Evolutionary conservation across 2,888 invertebrate species (phyloP).

Genomic region (Ariolimax columbianus): DNA sequence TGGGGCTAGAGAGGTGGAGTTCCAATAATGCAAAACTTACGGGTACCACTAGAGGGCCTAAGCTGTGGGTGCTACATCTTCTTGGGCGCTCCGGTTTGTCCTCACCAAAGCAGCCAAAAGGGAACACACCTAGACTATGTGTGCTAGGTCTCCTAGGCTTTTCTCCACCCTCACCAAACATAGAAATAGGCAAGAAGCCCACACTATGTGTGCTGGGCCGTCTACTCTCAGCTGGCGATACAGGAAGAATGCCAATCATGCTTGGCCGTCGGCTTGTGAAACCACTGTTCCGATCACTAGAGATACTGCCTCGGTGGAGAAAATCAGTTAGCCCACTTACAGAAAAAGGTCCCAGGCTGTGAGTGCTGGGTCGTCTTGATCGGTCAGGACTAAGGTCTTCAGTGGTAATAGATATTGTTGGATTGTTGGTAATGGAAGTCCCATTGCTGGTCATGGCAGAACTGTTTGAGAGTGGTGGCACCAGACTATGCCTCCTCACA

Average conservation of each 20-base stretch:
- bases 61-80: conserved; percentile 70
- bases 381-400: conserved; percentile 69
- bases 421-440: conserved; percentile 65
- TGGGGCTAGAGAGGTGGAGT: conserved; percentile 1
- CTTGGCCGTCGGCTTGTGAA: conserved; percentile 44
- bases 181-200: conserved; percentile 70
- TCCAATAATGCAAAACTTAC: conserved; percentile 61
- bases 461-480: conserved; percentile 62
- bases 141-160: conserved; percentile 73
- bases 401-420: conserved; percentile 69
- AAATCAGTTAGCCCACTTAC: conserved; percentile 61
- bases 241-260: conserved; percentile 48
- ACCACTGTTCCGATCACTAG: conserved; percentile 40
- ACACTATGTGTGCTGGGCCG: conserved; percentile 71
- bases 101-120: conserved; percentile 65
- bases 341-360: conserved; percentile 73
- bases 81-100: conserved; percentile 64
- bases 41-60: conserved; percentile 72
- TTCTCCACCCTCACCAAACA: conserved; percentile 71
- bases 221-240: conserved; percentile 55
- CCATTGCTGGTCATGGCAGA: conserved; percentile 64
- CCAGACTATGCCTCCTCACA: conserved; percentile 68
- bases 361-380: conserved; percentile 74
- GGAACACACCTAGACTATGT: conserved; percentile 72
- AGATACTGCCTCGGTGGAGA: conserved; percentile 53